Conservation (phyloP, 2,113 vertebrate species). For the Corythaeola cristata region DNA sequence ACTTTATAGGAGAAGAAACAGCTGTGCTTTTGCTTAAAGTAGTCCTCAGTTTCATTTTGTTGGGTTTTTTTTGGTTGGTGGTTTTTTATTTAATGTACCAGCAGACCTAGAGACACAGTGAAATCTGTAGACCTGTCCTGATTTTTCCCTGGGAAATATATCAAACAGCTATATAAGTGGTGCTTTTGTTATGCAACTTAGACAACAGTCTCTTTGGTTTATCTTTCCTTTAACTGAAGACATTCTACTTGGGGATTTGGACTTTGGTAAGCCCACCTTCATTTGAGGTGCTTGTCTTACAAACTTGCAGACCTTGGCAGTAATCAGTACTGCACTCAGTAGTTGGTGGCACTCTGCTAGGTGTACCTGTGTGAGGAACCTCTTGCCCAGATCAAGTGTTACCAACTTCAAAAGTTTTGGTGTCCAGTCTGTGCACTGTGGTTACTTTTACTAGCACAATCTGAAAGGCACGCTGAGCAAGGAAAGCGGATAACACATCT, state of each 20-base stretch:
- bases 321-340: background rate
- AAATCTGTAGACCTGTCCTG: background rate
- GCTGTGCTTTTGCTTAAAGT: background rate
- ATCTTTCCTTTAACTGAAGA: background rate
- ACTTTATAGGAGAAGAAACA: background rate
- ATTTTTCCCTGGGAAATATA: background rate
- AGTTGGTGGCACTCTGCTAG: background rate
- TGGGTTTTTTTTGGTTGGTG: background rate
- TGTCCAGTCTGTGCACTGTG: background rate
- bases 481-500: background rate
- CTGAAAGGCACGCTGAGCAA: background rate
- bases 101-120: background rate
- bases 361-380: background rate
- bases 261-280: background rate
- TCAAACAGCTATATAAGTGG: background rate
- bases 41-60: background rate
- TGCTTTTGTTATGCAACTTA: background rate
- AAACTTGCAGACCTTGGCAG: background rate
- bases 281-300: background rate
- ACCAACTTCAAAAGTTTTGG: background rate
- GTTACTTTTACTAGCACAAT: background rate
- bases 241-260: background rate
- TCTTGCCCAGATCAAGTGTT: background rate
- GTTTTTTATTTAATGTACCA: background rate
- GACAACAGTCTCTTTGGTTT: background rate